Conservation (phyloP, 2,888 invertebrate genomes). For the Netelia virgata region DNA sequence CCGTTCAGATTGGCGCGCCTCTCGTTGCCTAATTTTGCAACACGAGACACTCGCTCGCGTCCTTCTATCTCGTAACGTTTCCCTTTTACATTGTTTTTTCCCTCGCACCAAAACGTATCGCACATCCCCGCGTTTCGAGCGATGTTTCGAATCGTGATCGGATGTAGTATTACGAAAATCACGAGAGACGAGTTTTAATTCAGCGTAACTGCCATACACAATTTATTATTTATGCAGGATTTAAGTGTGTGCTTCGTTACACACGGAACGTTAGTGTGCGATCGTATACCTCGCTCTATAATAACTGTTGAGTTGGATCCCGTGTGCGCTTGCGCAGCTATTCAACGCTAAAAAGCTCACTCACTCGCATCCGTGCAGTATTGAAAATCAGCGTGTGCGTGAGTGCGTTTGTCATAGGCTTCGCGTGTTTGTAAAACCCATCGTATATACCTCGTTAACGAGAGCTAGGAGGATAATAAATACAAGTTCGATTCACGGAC, state of each 20-base stretch:
- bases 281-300: slow-evolving; percentile 9
- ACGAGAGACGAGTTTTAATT: too few species aligned
- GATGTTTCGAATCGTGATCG: too few species aligned
- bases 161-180: too few species aligned
- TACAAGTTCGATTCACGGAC: background rate
- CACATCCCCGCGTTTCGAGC: too few species aligned
- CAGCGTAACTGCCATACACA: background rate
- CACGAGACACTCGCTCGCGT: slow-evolving; percentile 17
- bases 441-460: slow-evolving; percentile 36
- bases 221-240: background rate
- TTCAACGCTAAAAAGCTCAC: slow-evolving; percentile 2
- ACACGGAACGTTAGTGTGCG: slow-evolving; percentile 3
- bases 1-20: slow-evolving; percentile 49
- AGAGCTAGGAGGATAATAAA: slow-evolving; percentile 36
- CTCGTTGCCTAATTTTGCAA: background rate
- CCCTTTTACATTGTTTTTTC: background rate
- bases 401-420: background rate
- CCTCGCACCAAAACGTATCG: background rate
- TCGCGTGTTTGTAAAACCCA: slow-evolving; percentile 8
- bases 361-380: slow-evolving; percentile 7
- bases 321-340: slow-evolving; percentile 47
- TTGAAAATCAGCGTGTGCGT: background rate
- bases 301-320: slow-evolving; percentile 65
- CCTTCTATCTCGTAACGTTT: background rate
- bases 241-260: background rate